A percentile compares a stretch with the other conserved stretches of the same genome.
Evolutionary conservation across 2,888 invertebrate genomes (phyloP).

Genomic region (Eubasilissa splendida): DNA sequence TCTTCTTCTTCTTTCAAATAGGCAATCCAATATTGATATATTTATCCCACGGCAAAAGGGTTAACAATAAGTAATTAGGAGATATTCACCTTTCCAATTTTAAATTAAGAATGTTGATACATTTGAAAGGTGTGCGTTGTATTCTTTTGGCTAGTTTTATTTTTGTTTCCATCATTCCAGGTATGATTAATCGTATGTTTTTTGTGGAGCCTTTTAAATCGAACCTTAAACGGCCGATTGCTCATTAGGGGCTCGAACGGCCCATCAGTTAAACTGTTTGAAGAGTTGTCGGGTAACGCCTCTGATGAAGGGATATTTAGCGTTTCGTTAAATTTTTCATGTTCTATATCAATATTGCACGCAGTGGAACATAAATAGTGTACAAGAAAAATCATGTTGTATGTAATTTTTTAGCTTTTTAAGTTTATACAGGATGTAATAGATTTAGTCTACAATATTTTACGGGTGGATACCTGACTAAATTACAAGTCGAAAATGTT

Average conservation of each 20-base stretch:
- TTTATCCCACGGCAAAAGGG: background rate
- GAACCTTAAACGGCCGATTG: conserved; percentile 34
- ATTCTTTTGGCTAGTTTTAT: background rate
- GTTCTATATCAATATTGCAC: conserved; percentile 53
- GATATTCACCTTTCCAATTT: conserved; percentile 24
- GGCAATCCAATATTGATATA: too few relatives aligned
- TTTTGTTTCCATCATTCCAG: conserved; percentile 10
- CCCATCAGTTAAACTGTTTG: conserved; percentile 49
- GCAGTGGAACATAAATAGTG: background rate
- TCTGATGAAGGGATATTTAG: conserved; percentile 53
- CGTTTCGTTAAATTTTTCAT: conserved; percentile 52
- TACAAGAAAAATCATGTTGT: background rate
- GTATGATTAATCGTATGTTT: conserved; percentile 30
- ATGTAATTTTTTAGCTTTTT: too few relatives aligned
- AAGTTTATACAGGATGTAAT: too few relatives aligned
- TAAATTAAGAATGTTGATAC: conserved; percentile 32
- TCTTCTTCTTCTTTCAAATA: too few relatives aligned
- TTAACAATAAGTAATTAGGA: conserved; percentile 21
- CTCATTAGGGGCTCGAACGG: conserved; percentile 37
- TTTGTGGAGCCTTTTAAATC: conserved; percentile 30
- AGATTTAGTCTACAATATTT: too few relatives aligned
- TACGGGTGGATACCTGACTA: too few relatives aligned
- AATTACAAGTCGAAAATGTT: too few relatives aligned
- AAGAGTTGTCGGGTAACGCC: conserved; percentile 53
- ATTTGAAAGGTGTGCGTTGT: conserved; percentile 15